These are phyloP conservation scores for Psephotus haematonotus DNA, from an alignment of 2,113 vertebrate species.

Conservation along the genomic window DNA sequence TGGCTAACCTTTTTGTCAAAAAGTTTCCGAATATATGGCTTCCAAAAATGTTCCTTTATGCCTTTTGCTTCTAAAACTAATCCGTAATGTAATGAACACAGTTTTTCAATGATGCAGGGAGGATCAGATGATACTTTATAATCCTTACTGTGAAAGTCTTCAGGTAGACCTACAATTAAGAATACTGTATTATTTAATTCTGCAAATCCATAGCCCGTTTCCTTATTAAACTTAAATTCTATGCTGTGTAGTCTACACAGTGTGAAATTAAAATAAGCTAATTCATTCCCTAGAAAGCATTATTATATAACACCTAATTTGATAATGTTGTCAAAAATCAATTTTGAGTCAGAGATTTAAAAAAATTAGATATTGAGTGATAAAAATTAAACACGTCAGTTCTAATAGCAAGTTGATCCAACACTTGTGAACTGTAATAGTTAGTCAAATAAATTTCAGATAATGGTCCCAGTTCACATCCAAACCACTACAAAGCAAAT, in stretches of 20 bases:
- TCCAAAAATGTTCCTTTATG: slow-evolving; percentile 97
- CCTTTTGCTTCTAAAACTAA: slow-evolving; percentile 94
- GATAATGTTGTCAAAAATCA: background rate
- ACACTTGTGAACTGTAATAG: background rate
- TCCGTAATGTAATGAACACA: slow-evolving; percentile 90
- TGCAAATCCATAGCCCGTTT: background rate
- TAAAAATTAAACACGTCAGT: background rate
- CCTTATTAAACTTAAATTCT: background rate
- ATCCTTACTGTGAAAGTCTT: slow-evolving; percentile 87
- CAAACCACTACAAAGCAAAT: background rate
- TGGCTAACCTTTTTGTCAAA: slow-evolving; percentile 89
- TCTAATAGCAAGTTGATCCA: background rate
- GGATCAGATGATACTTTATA: slow-evolving; percentile 80
- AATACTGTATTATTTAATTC: background rate
- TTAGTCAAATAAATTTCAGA: background rate
- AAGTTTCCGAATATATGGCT: slow-evolving; percentile 91
- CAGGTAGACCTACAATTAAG: slow-evolving; percentile 80
- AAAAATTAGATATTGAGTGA: background rate
- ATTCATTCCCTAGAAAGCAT: background rate
- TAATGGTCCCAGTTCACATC: background rate
- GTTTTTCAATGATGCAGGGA: slow-evolving; percentile 88
- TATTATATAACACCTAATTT: background rate
- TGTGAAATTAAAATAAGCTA: background rate
- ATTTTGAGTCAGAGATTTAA: background rate
- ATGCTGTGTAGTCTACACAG: background rate